phyloP scores from a whole-genome alignment of 2,888 invertebrate species.

The Sphaerophoria rueppellii region DNA sequence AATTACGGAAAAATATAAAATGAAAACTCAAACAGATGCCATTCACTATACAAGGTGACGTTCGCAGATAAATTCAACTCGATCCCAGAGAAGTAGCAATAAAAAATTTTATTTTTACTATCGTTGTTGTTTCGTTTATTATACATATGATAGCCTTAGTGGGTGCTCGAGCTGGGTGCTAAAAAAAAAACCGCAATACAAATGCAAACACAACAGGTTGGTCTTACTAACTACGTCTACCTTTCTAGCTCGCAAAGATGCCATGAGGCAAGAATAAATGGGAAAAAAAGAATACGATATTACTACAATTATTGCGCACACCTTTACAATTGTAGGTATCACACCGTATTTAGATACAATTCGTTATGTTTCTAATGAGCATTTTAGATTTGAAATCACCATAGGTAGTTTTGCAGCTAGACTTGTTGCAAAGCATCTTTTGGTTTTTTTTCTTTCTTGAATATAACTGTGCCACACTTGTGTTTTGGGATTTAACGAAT shows the following conservation, averaged over 20 bases:
- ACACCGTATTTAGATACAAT: conserved; percentile 10
- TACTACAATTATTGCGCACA: conserved; percentile 36
- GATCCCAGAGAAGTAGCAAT: conserved; percentile 22
- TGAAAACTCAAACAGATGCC: conserved; percentile 13
- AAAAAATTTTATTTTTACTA: conserved; percentile 31
- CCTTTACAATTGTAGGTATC: conserved; percentile 6
- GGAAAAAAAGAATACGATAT: no score
- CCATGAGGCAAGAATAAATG: conserved; percentile 35
- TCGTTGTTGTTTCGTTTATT: not conserved
- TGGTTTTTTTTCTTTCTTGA: not conserved
- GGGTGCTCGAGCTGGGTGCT: conserved; percentile 16
- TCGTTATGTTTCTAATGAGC: conserved; percentile 29
- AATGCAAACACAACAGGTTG: conserved; percentile 17
- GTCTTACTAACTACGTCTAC: no score
- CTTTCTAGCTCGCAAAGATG: not conserved
- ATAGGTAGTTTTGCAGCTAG: conserved; percentile 44
- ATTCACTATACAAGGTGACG: conserved; percentile 54
- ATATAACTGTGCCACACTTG: not conserved
- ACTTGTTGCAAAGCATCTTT: conserved; percentile 33
- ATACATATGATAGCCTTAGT: conserved; percentile 17
- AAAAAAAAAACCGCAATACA: not conserved
- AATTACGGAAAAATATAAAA: not conserved
- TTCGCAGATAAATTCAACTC: conserved; percentile 22
- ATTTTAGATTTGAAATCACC: not conserved
- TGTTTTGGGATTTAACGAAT: not conserved